Percentiles rank a stretch among this genome's conserved stretches.
These are phyloP conservation scores for Oreochromis niloticus DNA, from an alignment of 2,113 vertebrate genomes.

Conservation along the genomic window DNA sequence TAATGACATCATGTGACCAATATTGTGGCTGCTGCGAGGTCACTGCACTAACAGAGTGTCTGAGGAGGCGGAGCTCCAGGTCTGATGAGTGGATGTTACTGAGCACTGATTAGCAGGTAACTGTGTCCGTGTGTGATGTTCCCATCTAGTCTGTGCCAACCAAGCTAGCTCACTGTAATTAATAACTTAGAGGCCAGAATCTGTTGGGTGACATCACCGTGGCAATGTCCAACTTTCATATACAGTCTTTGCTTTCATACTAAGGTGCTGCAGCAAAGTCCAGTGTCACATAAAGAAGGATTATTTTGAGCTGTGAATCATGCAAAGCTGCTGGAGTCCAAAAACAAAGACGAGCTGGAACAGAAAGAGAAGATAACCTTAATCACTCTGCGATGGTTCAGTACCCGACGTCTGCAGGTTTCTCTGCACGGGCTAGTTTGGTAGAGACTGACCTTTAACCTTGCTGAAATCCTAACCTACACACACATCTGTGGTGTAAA, in stretches of 20 bases:
- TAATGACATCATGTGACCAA: too few species aligned
- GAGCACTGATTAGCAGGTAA: too few species aligned
- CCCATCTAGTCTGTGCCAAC: too few species aligned
- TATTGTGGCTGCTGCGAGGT: too few species aligned
- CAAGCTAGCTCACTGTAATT: too few species aligned
- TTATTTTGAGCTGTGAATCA: background rate
- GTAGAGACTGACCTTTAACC: background rate
- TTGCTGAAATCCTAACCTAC: background rate
- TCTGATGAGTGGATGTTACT: too few species aligned
- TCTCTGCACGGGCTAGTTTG: slow-evolving; percentile 6
- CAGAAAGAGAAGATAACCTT: background rate
- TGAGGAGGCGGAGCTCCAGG: too few species aligned
- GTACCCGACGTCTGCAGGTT: background rate
- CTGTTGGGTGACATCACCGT: too few species aligned
- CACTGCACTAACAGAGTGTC: too few species aligned
- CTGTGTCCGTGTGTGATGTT: too few species aligned
- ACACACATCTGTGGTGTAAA: background rate
- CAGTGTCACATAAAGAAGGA: background rate
- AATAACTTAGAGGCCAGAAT: too few species aligned
- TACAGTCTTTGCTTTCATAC: background rate
- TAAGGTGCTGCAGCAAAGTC: background rate
- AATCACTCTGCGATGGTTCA: background rate
- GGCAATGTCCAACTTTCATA: too few species aligned
- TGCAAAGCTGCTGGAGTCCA: background rate
- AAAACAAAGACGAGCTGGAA: rapidly evolving